Evolutionary conservation across 2,113 vertebrate species (phyloP), one percentile per base, ranked within the genome.

Genomic region (Dunckerocampus dactyliophorus): DNA sequence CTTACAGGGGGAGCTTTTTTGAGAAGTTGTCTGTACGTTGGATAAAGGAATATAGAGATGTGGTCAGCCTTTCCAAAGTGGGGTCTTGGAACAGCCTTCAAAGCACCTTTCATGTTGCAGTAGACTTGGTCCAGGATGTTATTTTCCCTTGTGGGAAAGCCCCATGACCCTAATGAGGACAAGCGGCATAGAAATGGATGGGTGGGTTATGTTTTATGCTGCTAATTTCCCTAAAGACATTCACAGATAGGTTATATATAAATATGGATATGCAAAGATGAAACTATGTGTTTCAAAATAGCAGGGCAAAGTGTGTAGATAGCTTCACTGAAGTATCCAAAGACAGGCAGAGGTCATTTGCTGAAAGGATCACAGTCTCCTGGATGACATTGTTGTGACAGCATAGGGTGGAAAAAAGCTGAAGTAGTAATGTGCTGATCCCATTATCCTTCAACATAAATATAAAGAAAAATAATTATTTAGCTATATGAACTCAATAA

Each of bases 401-500:
- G 59, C 71, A 71, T 16, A 48, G 21, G 17, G 34, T 47, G 0
- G 15, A 62, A 62, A 21, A 83, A 76, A 19, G 65, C 62, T 69
- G 77, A 78, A 42, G 48, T 62, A 68, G 56, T 54, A 31, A 53
- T 47, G 43, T 58, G 63, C 58, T 76, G 65, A 68, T 63, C 45
- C 1, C 8, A 54, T 43, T 63, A 14, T 67, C 71, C 46, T 58
- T 75, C 21, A 57, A n/a, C 16, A 51, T 51, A 14, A 28, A 65
- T 62, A 60, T 77, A 51, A 46, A 21, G 37, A 51, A 63, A 24
- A 52, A 64, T 12, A 43, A 43, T 43, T 3, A 43, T 76, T 58
- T 63, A 72, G 67, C 50, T 56, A 47, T 74, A 52, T 69, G 72
- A 88, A 89, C 83, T 69, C 83, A 48, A 19, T 83, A 75, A 87